These are phyloP conservation scores for Agapornis roseicollis DNA, from an alignment of 2,113 vertebrate species.

Conservation along the genomic window DNA sequence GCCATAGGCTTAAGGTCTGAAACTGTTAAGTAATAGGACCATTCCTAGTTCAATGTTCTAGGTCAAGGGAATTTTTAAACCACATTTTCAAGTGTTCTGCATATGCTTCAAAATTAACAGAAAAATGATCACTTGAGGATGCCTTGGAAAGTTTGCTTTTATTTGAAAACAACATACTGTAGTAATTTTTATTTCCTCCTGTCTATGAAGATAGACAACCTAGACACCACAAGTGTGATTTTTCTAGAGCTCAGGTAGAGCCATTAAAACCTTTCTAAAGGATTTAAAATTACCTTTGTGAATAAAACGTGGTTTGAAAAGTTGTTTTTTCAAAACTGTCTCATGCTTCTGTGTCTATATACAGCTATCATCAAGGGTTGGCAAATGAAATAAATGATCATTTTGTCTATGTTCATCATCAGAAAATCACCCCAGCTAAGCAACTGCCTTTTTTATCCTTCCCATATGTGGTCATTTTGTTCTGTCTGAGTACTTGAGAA, in stretches of 20 bases:
- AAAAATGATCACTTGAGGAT: not conserved
- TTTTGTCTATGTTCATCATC: not conserved
- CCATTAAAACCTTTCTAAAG: not conserved
- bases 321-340: not conserved
- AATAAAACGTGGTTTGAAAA: not conserved
- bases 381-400: not conserved
- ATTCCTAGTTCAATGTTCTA: not conserved
- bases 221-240: not conserved
- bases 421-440: not conserved
- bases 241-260: not conserved
- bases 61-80: not conserved
- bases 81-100: not conserved
- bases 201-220: not conserved
- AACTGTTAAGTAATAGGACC: not conserved
- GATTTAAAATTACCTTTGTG: not conserved
- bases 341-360: not conserved
- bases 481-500: slow-evolving; percentile 43
- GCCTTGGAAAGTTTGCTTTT: not conserved
- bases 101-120: not conserved
- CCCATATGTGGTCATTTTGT: slow-evolving; percentile 21
- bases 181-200: not conserved
- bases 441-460: slow-evolving; percentile 2
- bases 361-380: not conserved
- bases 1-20: not conserved
- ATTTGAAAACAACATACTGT: not conserved